Base-by-base conservation (phyloP, 1,140 invertebrate genomes). In the Planococcus citri region DNA sequence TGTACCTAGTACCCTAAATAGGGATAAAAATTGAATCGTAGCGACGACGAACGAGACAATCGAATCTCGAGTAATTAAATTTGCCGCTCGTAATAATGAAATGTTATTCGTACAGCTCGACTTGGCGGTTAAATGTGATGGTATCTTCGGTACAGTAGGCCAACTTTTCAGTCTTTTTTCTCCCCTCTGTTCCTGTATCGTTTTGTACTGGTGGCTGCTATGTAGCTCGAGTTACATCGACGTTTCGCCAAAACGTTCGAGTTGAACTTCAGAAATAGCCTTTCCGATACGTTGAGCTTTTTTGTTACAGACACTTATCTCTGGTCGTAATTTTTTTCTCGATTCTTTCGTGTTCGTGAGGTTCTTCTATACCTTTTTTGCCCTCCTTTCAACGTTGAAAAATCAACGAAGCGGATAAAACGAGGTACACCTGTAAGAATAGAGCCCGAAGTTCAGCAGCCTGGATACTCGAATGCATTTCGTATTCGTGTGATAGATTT, bases 271-370 rank as follows among this genome's bases (percentile, higher is more conserved):
- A 51, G 17, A 51, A 51, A 51, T 51, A 51, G 41, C 41, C 41
- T 51, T 51, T 51, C 41, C 41, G 41, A 51, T 51, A 51, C 41
- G 41, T 51, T 51, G 41, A 51, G 41, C 41, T 51, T 51, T 51
- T 51, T 51, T 51, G 41, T 51, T 51, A 37, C 14, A 51, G 41
- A 51, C n/a, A 51, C 41, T 51, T 51, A 51, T 51, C 41, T 51
- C 6, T 37, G 6, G 41, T 51, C 17, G 41, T 51, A 51, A 51
- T 51, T 51, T 51, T 51, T 51, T 20, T 17, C 29, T 33, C 29
- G 29, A 12, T 33, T 33, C 41, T 20, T 51, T 20, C n/a, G n/a
- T 20, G 41, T 51, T 51, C 41, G 41, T 2, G 17, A n/a, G 17
- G 17, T 20, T 51, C n/a, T 6, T 51, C n/a, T n/a, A n/a, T n/a